Evolutionary conservation across 1,140 invertebrate species (phyloP), one percentile per base, ranked within the genome.

Genomic region (Parasteatoda tepidariorum): DNA sequence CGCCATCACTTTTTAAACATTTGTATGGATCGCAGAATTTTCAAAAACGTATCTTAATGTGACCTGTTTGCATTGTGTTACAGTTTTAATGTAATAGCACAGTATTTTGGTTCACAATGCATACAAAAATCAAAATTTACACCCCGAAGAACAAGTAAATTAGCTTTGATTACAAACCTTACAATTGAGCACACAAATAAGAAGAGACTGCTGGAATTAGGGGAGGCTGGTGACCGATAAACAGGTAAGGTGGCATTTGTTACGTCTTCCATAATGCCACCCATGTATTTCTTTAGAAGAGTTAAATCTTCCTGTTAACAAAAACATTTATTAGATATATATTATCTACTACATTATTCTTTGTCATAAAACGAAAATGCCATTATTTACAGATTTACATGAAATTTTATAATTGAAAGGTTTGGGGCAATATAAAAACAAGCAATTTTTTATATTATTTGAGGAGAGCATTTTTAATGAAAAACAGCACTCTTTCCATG

Each of bases 231-330:
- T 7, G 86, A 88, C 48, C 89, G 88, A 85, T 89, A 91, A 86
- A 92, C 92, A 30, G 92, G 88, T 85, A 92, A 92, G 18, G 95
- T 96, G 61, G 92, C 92, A 87, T 92, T 93, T 5, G 95, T 95
- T 92, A 98, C 94, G 87, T 97, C 95, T 88, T 97, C 95, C 95
- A 98, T 96, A n/a, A 95, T 93, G 88, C 94, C 94, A 4, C 87
- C 87, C 88, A 90, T 89, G 0, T 88, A 87, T 76, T 87, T 70
- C 38, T 81, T 87, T 11, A 87, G 57, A 7, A 87, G 54, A 61
- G 70, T 73, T n/a, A 68, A 94, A 86, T 94, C 92, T 3, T 41
- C n/a, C 31, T 62, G 67, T 22, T n/a, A 70, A 85, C 2, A 84
- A 41, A 61, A 41, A 24, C n/a, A 55, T 30, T 38, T 61, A 31